Evolutionary conservation across 2,113 vertebrate species (phyloP).

Genomic region (Trichomycterus rosablanca): DNA sequence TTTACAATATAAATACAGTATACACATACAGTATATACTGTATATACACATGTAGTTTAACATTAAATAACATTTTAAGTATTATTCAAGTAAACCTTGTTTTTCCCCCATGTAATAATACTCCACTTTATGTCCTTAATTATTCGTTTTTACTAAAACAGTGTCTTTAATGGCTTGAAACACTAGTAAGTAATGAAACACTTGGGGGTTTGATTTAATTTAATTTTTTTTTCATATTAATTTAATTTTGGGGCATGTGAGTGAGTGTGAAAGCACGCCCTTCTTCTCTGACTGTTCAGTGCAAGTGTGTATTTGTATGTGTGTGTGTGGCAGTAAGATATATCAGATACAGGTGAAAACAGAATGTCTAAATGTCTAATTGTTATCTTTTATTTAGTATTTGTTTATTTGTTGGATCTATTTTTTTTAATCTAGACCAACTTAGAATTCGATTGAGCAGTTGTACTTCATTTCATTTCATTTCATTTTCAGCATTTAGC

Average conservation of each 20-base stretch:
- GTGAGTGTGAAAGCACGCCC: conserved; percentile 52
- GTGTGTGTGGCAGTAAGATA: no score
- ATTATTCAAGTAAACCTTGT: conserved; percentile 36
- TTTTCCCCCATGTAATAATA: conserved; percentile 56
- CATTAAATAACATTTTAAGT: conserved; percentile 34
- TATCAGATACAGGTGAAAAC: no score
- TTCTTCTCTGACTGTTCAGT: conserved; percentile 41
- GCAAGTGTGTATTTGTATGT: conserved; percentile 48
- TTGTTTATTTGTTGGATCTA: neutral
- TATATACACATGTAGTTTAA: no score
- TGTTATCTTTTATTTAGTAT: conserved; percentile 7
- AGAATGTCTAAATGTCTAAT: neutral
- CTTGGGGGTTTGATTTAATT: conserved; percentile 74
- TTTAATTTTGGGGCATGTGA: conserved; percentile 67
- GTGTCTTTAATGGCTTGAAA: conserved; percentile 68
- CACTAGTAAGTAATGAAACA: conserved; percentile 74
- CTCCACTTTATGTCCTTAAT: conserved; percentile 65
- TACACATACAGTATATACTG: no score
- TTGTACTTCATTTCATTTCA: no score
- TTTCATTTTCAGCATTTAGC: no score
- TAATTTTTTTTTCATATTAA: conserved; percentile 67
- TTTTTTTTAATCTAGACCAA: no score
- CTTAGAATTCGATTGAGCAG: no score
- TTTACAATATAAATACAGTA: no score
- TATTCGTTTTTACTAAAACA: conserved; percentile 72